Conservation (phyloP, 2,797 vertebrate genomes). For the Merluccius polli region DNA sequence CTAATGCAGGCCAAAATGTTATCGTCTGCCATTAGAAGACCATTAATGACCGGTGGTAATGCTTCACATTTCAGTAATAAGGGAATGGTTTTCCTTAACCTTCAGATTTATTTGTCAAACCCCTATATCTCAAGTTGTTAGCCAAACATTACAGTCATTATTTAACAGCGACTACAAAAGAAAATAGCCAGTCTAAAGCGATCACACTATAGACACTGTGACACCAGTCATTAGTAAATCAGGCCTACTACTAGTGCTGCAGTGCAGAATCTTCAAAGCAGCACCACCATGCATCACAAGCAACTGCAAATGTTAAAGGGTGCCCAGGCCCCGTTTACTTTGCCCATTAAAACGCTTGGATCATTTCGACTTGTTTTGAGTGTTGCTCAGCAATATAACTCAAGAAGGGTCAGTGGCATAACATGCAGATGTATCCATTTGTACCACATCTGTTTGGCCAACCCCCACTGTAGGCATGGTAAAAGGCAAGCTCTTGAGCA, state of each 20-base stretch:
- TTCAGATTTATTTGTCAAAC: background rate
- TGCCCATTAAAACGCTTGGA: background rate
- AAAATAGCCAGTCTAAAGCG: background rate
- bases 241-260: constrained; percentile 39
- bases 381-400: constrained; percentile 33
- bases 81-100: background rate
- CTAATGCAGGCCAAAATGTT: background rate
- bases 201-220: background rate
- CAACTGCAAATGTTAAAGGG: constrained; percentile 21
- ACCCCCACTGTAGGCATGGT: constrained; percentile 72
- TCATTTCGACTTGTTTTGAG: constrained; percentile 21
- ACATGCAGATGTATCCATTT: constrained; percentile 69
- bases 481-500: constrained; percentile 72
- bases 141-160: background rate
- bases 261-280: constrained; percentile 32
- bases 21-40: background rate
- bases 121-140: background rate
- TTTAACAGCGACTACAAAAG: background rate
- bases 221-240: constrained; percentile 30
- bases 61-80: background rate
- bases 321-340: background rate
- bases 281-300: constrained; percentile 58
- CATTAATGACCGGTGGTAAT: background rate
- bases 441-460: constrained; percentile 75
- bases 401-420: constrained; percentile 34